Evolutionary conservation across 2,888 invertebrate species (phyloP).

Genomic region (Cantharis nigra): DNA sequence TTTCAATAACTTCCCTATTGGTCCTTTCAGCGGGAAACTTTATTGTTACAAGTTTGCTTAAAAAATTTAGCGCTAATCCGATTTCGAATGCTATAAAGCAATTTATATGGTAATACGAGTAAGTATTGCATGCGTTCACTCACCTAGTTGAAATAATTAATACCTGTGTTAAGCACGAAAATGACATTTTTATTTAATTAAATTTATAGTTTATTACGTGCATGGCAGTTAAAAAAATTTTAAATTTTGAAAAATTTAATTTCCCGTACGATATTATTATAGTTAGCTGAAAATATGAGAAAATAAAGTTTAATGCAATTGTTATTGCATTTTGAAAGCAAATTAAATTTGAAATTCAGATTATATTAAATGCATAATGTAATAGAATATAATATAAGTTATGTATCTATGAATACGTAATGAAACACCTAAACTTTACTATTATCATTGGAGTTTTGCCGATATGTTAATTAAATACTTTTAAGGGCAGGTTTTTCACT

Average conservation of each 20-base stretch:
- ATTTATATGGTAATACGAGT: background rate
- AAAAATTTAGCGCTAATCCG: background rate
- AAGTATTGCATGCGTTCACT: background rate
- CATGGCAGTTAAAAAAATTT: background rate
- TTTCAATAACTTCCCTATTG: background rate
- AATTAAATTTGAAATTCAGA: conserved; percentile 4
- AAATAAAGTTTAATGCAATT: background rate
- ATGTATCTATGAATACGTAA: background rate
- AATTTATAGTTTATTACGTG: background rate
- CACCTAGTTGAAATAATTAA: background rate
- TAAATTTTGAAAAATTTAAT: background rate
- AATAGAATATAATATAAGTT: conserved; percentile 1
- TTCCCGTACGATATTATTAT: background rate
- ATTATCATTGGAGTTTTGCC: background rate
- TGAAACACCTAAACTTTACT: background rate
- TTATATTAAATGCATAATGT: background rate
- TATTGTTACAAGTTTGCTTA: background rate
- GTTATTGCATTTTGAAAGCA: background rate
- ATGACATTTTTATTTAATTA: background rate
- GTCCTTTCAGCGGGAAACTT: background rate
- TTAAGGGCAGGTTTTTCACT: background rate
- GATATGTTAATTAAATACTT: background rate
- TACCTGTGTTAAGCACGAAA: background rate
- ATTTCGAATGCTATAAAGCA: background rate
- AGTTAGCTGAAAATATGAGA: background rate